Evolutionary conservation across 2,113 vertebrate genomes (phyloP), one percentile per base, ranked within the genome.

Genomic region (Thamnophis sirtalis): DNA sequence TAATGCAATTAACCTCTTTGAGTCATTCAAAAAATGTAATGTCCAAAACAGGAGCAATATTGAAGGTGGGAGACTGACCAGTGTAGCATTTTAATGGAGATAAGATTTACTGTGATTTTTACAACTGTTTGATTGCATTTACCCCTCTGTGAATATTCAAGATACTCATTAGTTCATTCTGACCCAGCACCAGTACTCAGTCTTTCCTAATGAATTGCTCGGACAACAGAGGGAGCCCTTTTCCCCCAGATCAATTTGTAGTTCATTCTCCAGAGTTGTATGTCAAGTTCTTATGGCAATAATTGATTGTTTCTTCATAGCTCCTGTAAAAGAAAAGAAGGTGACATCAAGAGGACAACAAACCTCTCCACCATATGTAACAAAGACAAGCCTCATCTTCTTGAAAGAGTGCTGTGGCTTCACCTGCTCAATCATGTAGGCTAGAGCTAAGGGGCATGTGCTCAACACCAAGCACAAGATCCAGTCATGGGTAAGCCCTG

Each of bases 391-490:
- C 50, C 98, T 98, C 93, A 98, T 98, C 43, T 97, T 99, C 68
- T 97, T 99, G 92, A 99, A 98, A 92, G 98, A 98, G 94, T 99
- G 98, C 96, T 99, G 98, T 19, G 98, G 98, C 93, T 98, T 98
- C 97, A 98, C 98, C 9, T 99, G 98, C 96, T 98, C 98, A 92
- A 92, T 98, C 95, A 98, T 99, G 98, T 98, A 98, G 96, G 90
- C 89, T 91, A 17, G 55, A 48, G 49, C 1, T 60, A 5, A 38
- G 84, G 53, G 54, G 84, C 89, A 33, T 21, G 21, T 90, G 91
- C 58, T 84, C 88, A 51, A 33, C n/a, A 28, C 43, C 6, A 50
- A 63, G 92, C 93, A 91, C 91, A 60, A 95, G 90, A 89, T 86
- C 54, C 3, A 87, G 53, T 92, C 73, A 1, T 0, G 96, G 90